These are phyloP conservation scores for Myripristis murdjan DNA, from an alignment of 2,797 vertebrate genomes.

Conservation along the genomic window DNA sequence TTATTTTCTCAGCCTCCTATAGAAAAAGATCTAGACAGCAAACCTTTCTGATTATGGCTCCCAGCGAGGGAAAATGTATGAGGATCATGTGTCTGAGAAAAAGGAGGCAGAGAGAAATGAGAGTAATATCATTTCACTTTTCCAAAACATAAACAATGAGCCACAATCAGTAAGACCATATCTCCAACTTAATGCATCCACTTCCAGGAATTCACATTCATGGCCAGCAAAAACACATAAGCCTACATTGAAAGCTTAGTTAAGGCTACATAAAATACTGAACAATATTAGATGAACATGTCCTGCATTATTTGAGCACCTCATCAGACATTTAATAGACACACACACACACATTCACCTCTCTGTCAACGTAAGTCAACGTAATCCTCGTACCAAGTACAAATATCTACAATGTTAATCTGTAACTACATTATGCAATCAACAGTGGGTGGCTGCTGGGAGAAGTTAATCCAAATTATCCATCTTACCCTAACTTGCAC, in stretches of 20 bases:
- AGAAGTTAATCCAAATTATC: not conserved
- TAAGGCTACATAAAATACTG: not conserved
- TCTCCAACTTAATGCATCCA: not conserved
- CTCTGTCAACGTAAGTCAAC: too few relatives aligned
- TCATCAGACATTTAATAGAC: not conserved
- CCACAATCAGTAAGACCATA: not conserved
- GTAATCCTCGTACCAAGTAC: not conserved
- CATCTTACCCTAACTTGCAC: not conserved
- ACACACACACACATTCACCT: not conserved
- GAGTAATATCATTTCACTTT: slow-evolving; percentile 20
- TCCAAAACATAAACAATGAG: slow-evolving; percentile 19
- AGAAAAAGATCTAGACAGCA: not conserved
- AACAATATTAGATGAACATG: not conserved
- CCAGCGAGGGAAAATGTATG: not conserved
- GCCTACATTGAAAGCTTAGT: not conserved
- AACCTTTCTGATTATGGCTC: slow-evolving; percentile 21
- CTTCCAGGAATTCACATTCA: not conserved
- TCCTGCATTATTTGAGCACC: not conserved
- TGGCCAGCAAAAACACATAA: slow-evolving; percentile 12
- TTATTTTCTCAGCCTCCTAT: not conserved
- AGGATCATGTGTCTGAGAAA: slow-evolving; percentile 3
- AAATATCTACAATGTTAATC: not conserved
- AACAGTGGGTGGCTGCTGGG: not conserved
- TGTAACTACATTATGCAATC: not conserved
- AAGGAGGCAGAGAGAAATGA: not conserved